These are phyloP conservation scores for Urechis unicinctus DNA, from an alignment of 2,888 invertebrate genomes.

Conservation along the genomic window DNA sequence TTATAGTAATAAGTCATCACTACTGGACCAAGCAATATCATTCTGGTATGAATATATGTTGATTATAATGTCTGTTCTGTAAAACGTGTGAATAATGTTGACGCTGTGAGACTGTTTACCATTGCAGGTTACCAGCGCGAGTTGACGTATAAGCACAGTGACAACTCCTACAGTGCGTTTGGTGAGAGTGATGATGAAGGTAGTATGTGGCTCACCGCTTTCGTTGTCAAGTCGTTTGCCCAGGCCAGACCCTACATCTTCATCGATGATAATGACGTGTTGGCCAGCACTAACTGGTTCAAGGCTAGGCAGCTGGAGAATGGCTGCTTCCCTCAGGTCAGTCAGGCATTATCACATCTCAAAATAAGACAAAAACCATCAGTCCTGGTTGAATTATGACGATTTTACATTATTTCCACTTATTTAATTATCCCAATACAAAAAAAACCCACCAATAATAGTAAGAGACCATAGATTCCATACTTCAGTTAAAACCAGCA, in stretches of 20 bases:
- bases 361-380: background rate
- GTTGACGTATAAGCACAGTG: constrained; percentile 67
- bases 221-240: constrained; percentile 66
- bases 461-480: too few species aligned
- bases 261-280: constrained; percentile 58
- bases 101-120: too few species aligned
- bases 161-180: constrained; percentile 47
- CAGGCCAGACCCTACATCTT: constrained; percentile 53
- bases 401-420: background rate
- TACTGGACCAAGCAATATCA: background rate
- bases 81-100: too few species aligned
- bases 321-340: constrained; percentile 62
- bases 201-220: constrained; percentile 62
- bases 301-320: constrained; percentile 63
- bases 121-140: constrained; percentile 87
- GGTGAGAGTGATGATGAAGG: constrained; percentile 33
- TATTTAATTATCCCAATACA: too few species aligned
- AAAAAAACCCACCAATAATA: too few species aligned
- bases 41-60: too few species aligned
- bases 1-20: too few species aligned
- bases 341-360: background rate
- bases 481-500: too few species aligned
- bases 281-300: constrained; percentile 30
- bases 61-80: too few species aligned
- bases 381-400: background rate